Evolutionary conservation across 2,888 invertebrate genomes (phyloP).

Genomic region (Esperia sulphurella): DNA sequence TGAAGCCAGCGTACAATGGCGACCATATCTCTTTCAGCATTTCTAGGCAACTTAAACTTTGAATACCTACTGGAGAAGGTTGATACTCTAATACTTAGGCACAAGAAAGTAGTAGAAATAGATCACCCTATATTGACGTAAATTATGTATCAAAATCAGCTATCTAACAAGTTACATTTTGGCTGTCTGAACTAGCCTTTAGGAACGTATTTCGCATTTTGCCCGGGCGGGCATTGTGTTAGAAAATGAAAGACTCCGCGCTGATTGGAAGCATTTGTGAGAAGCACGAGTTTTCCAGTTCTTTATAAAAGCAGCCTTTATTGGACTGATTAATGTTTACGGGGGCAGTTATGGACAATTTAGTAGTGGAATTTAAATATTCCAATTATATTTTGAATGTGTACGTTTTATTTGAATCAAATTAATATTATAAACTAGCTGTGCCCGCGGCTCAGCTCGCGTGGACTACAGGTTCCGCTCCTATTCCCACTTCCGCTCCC

Average conservation of each 20-base stretch:
- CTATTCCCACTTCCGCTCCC: no score
- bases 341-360: slow-evolving; percentile 25
- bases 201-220: slow-evolving; percentile 46
- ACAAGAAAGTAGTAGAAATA: no score
- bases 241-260: slow-evolving; percentile 40
- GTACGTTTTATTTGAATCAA: no score
- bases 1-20: no score
- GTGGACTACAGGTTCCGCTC: no score
- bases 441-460: no score
- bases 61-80: no score
- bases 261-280: slow-evolving; percentile 56
- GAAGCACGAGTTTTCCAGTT: slow-evolving; percentile 46
- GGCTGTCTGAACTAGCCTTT: slow-evolving; percentile 2
- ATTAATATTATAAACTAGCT: no score
- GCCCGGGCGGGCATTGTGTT: slow-evolving; percentile 38
- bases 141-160: not conserved
- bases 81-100: no score
- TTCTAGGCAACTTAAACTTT: no score
- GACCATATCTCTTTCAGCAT: no score
- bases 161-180: not conserved
- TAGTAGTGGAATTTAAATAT: not conserved
- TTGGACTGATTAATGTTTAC: slow-evolving; percentile 54
- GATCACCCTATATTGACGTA: not conserved
- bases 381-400: no score
- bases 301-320: slow-evolving; percentile 35